Evolutionary conservation across 1,140 invertebrate genomes (phyloP), one percentile per base, ranked within the genome.

Genomic region (Solenopsis fugax): DNA sequence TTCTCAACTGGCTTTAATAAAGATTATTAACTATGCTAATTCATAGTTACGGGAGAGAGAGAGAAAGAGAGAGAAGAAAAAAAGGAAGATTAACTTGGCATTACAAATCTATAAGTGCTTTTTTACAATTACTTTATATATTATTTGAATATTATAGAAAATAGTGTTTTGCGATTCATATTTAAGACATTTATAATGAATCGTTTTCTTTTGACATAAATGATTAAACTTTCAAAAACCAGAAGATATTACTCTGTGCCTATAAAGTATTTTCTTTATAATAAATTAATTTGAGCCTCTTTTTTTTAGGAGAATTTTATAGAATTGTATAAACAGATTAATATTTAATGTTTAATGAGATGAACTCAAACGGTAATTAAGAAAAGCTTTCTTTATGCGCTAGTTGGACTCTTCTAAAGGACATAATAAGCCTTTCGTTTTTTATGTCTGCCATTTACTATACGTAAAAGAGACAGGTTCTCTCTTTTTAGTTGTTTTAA

Each of bases 241-340:
- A 21, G 54, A 29, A 34, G 7, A 60, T 37, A 56, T 58, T 45
- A 12, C n/a, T 21, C 72, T 18, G 2, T 29, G 0, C 4, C 12
- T 45, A 58, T 24, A 21, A 41, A 45, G n/a, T 45, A 45, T 60
- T 76, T 4, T 21, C 21, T 76, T 76, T 65, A 65, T 41, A 41
- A 41, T 41, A 65, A 2, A 65, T 41, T 10, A 48, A 29, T 54
- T 62, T 16, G 1, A 10, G 48, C 29, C 18, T 62, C 37, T 45
- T 60, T 24, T 21, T 45, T 34, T 18, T 9, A 16, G 29, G 24
- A 34, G 13, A 6, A 37, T 64, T 64, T 64, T 37, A 77, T 62
- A 16, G 1, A 18, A 62, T 48, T 29, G 0, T 45, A 29, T 45
- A 29, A 60, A 45, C 4, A 24, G 45, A 24, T 1, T 29, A 60